Evolutionary conservation across 2,888 invertebrate species (phyloP), one percentile per base, ranked within the genome.

Genomic region (Spicauda simplicius): DNA sequence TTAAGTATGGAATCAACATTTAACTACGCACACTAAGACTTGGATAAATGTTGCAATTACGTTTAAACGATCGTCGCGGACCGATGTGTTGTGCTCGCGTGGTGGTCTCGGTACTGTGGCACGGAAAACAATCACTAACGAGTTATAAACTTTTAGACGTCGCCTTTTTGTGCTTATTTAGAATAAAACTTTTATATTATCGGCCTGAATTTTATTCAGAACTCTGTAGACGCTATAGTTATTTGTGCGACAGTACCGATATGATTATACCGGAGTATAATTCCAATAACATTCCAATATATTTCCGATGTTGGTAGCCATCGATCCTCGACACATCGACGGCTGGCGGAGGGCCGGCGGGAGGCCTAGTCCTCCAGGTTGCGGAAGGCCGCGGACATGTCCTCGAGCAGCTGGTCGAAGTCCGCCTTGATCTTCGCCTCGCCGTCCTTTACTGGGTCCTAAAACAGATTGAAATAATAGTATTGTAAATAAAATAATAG

Each of bases 371-470:
- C 99, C 94, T 99, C 99, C 84, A 99, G 95, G 94, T 99, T 99
- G 90, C 99, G 97, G 95, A 99, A 99, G 79, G 98, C 97, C 85
- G 97, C 97, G 80, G 98, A 97, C 95, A 99, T 98, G 87, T 98
- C 98, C 91, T 99, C 99, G 80, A 98, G 95, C 66, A 99, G 94
- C 83, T 99, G 99, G 87, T 99, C 99, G 90, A 97, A 99, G 84
- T 99, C 99, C 57, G 97, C 96, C 91, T 97, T 97, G 90, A 99
- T 99, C 94, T 99, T 99, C 14, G 96, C 96, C 89, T 99, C 99
- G 66, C 99, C 99, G 79, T 99, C 99, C 91, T 98, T 98, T 30
- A 98, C 97, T 56, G 99, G 99, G 92, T 99, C 99, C 98, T 98
- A 80, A 2, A 52, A 54, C 0, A 3, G 19, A 45, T 45, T 7